These are phyloP conservation scores for Petrolisthes manimaculis DNA, from an alignment of 2,888 invertebrate species.

Conservation along the genomic window DNA sequence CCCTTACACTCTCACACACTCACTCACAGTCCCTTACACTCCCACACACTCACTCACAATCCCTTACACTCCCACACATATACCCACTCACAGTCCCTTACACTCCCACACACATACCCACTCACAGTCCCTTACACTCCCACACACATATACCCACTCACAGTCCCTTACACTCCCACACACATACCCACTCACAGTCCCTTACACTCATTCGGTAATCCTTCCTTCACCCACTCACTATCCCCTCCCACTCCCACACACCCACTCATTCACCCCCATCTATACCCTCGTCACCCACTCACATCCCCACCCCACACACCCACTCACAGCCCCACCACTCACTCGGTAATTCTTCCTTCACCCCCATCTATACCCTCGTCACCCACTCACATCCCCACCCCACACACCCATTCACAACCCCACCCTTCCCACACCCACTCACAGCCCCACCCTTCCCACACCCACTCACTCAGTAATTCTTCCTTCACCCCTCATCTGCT, in stretches of 20 bases:
- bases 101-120: neutral
- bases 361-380: neutral
- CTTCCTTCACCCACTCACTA: too few relatives aligned
- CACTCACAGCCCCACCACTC: neutral
- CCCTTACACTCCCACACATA: neutral
- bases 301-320: neutral
- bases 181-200: neutral
- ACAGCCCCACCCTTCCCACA: neutral
- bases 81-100: neutral
- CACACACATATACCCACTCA: neutral
- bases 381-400: neutral
- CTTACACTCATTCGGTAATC: neutral
- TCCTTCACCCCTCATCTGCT: neutral
- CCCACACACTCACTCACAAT: neutral
- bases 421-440: neutral
- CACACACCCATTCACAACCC: neutral
- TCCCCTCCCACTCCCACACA: neutral
- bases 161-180: neutral
- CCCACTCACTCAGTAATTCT: neutral
- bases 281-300: neutral
- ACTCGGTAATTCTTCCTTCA: neutral
- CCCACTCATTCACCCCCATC: neutral
- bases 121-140: neutral
- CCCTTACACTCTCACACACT: too few relatives aligned
- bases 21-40: neutral